phyloP scores from a whole-genome alignment of 2,113 vertebrate genomes.

The Cricetomys ansorgei region DNA sequence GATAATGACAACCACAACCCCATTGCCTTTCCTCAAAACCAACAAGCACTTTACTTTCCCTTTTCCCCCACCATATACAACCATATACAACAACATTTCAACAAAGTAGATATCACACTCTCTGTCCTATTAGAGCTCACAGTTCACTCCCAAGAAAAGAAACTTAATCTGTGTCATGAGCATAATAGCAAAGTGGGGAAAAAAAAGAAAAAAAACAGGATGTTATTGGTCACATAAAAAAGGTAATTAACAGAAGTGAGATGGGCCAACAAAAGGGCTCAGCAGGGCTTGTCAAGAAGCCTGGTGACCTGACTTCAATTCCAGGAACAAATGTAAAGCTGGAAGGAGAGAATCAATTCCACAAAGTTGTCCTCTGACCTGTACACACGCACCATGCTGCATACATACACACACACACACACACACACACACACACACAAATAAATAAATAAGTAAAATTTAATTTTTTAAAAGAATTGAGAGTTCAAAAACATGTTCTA shows the following conservation, averaged over 20 bases:
- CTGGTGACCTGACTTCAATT: neutral
- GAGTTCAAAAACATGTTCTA: neutral
- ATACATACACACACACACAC: neutral
- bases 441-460: neutral
- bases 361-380: neutral
- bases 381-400: neutral
- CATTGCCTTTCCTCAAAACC: constrained; percentile 6
- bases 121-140: neutral
- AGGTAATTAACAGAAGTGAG: neutral
- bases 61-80: neutral
- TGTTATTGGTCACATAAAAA: neutral
- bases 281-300: neutral
- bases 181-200: neutral
- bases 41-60: neutral
- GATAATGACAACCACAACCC: neutral
- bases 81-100: too few relatives aligned
- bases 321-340: neutral
- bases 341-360: neutral
- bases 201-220: neutral
- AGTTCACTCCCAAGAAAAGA: constrained; percentile 2
- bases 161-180: constrained; percentile 12
- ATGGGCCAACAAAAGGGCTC: neutral
- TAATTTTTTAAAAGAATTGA: neutral
- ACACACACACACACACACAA: neutral
- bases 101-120: neutral